Conservation (phyloP, 2,113 vertebrate genomes). For the Megalops atlanticus region DNA sequence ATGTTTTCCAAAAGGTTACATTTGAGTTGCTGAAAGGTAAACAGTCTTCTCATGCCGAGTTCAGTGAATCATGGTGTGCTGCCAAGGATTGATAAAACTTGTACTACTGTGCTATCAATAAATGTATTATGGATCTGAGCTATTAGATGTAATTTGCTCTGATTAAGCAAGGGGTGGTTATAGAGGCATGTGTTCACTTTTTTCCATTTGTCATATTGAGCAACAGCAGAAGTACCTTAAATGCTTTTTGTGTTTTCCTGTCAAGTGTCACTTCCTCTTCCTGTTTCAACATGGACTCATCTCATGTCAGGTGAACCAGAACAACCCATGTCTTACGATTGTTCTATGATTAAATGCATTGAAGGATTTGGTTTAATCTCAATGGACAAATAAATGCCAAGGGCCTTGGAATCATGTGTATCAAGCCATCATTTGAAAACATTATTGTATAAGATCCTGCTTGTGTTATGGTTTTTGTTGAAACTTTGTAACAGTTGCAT, state of each 20-base stretch:
- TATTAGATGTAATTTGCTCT: background rate
- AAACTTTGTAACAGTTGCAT: conserved; percentile 27
- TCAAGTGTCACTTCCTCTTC: background rate
- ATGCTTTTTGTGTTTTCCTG: conserved; percentile 12
- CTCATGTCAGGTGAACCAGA: no score
- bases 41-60: background rate
- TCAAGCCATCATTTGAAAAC: conserved; percentile 73
- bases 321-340: background rate
- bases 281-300: background rate
- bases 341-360: conserved; percentile 37
- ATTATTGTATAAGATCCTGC: conserved; percentile 69
- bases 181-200: background rate
- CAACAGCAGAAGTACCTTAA: background rate
- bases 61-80: background rate
- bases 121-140: background rate
- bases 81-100: background rate
- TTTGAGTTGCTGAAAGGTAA: background rate
- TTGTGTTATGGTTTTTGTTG: conserved; percentile 64
- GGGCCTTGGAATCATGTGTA: conserved; percentile 70
- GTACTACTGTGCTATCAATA: background rate
- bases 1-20: background rate
- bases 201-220: background rate
- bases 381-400: conserved; percentile 62
- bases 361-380: conserved; percentile 58
- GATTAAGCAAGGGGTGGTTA: background rate